Percentiles rank a stretch among this genome's conserved stretches.
phyloP scores from a whole-genome alignment of 1,140 invertebrate species.

The Oryzaephilus surinamensis region DNA sequence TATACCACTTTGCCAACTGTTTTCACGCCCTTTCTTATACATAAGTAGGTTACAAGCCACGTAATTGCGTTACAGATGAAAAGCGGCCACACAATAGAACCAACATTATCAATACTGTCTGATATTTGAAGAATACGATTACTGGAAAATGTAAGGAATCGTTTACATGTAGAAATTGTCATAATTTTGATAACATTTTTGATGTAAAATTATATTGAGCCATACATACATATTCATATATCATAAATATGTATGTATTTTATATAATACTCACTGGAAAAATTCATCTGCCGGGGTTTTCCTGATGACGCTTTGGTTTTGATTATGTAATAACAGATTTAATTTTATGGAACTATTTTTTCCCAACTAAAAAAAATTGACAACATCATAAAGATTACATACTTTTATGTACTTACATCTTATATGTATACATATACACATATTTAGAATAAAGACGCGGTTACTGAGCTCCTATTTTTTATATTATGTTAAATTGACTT shows the following conservation, averaged over 20 bases:
- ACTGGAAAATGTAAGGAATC: slow-evolving; percentile 40
- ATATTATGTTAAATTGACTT: too few relatives aligned
- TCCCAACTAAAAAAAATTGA: too few relatives aligned
- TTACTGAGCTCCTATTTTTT: too few relatives aligned
- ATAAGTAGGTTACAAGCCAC: slow-evolving; percentile 71
- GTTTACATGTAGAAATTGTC: background rate
- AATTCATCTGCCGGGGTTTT: slow-evolving; percentile 72
- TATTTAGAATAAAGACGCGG: too few relatives aligned
- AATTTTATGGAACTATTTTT: background rate
- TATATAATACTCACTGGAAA: slow-evolving; percentile 69
- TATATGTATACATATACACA: too few relatives aligned
- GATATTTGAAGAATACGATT: slow-evolving; percentile 58
- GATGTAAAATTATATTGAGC: background rate
- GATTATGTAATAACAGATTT: background rate
- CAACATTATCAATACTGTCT: slow-evolving; percentile 51
- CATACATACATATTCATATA: background rate
- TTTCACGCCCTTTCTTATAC: slow-evolving; percentile 71
- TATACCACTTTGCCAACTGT: slow-evolving; percentile 69
- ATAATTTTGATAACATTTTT: slow-evolving; percentile 1
- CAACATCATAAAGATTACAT: too few relatives aligned
- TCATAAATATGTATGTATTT: too few relatives aligned
- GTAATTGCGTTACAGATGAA: slow-evolving; percentile 54
- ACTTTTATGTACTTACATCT: too few relatives aligned
- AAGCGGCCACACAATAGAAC: slow-evolving; percentile 61
- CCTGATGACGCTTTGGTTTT: too few relatives aligned